phyloP scores from a whole-genome alignment of 2,113 vertebrate species.

The Oxyruncus cristatus region DNA sequence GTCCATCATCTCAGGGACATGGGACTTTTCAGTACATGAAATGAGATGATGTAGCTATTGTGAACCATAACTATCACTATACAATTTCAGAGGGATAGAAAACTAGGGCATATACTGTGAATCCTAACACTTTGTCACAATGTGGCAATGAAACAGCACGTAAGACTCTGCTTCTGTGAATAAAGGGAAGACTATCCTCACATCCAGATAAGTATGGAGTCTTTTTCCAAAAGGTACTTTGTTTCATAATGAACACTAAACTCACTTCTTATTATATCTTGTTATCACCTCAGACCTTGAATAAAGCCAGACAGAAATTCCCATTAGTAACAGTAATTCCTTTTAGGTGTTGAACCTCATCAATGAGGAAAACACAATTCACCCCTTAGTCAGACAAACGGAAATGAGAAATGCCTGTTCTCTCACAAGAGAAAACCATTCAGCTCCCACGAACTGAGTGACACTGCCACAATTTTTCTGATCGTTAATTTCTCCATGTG shows the following conservation, averaged over 20 bases:
- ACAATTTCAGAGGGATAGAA: not conserved
- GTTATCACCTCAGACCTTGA: not conserved
- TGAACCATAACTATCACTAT: not conserved
- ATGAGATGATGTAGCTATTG: not conserved
- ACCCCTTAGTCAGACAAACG: not conserved
- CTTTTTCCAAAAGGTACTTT: not conserved
- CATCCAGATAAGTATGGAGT: not conserved
- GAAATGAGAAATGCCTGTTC: not conserved
- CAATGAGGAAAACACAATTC: not conserved
- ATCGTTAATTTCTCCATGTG: not conserved
- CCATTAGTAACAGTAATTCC: not conserved
- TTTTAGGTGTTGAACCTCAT: not conserved
- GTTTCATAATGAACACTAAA: not conserved
- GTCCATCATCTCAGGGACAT: not conserved
- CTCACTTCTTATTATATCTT: not conserved
- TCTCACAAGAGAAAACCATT: not conserved
- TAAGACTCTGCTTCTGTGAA: not conserved
- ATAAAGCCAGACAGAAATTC: not conserved
- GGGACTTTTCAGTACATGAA: not conserved
- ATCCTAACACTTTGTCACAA: not conserved
- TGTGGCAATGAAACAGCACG: not conserved
- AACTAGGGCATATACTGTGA: not conserved
- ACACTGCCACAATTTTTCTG: not conserved
- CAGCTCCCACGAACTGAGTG: accelerated
- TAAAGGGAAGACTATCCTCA: not conserved